Conservation (phyloP, 2,888 invertebrate species). For the Sympetrum striolatum region DNA sequence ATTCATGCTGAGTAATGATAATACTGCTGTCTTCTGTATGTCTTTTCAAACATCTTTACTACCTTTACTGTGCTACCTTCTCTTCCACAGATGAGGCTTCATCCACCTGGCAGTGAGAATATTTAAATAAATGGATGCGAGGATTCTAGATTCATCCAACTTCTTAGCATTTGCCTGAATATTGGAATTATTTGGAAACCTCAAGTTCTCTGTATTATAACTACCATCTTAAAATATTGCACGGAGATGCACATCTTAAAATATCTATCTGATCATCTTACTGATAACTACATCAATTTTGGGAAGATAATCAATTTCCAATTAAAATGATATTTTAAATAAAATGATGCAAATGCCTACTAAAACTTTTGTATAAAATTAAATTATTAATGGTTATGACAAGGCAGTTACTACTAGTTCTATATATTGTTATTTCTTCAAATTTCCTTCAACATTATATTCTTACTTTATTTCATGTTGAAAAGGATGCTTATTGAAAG, state of each 20-base stretch:
- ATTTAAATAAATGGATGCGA: conserved; percentile 19
- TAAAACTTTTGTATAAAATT: not conserved
- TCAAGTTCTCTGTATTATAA: not conserved
- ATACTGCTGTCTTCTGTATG: not conserved
- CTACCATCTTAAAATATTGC: not conserved
- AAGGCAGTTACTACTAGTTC: too few relatives aligned
- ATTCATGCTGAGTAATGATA: not conserved
- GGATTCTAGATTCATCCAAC: not conserved
- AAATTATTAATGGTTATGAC: not conserved
- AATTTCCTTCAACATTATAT: not conserved
- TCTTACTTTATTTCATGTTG: not conserved
- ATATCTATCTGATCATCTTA: not conserved
- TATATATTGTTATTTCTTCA: not conserved
- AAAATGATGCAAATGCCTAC: not conserved
- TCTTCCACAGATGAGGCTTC: conserved; percentile 69
- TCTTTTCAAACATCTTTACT: conserved; percentile 15
- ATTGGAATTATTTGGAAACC: not conserved
- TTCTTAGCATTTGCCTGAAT: not conserved
- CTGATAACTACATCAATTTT: not conserved
- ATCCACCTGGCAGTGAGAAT: conserved; percentile 70
- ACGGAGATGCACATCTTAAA: not conserved
- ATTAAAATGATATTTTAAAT: not conserved
- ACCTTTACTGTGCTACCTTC: conserved; percentile 34
- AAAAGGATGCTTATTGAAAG: not conserved
- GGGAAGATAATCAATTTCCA: not conserved